Conservation (phyloP, 2,113 vertebrate species). For the Anoura caudifer region DNA sequence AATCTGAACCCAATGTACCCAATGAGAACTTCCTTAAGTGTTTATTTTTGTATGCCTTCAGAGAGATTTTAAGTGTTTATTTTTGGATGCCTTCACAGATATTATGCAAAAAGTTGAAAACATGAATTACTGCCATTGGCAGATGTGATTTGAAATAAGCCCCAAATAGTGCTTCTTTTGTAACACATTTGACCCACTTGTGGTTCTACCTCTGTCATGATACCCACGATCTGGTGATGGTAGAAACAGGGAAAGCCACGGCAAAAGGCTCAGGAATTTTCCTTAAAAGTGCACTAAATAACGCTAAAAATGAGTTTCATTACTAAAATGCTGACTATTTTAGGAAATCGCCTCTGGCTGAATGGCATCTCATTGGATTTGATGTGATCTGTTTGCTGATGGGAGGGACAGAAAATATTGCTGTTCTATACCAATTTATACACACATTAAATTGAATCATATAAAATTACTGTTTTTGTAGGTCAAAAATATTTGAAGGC, state of each 20-base stretch:
- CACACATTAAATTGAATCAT: background rate
- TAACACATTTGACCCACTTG: background rate
- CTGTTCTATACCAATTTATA: background rate
- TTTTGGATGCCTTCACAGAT: background rate
- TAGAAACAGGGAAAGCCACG: background rate
- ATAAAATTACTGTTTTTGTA: background rate
- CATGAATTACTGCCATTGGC: background rate
- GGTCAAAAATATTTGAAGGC: background rate
- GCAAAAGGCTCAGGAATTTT: background rate
- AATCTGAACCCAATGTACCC: background rate
- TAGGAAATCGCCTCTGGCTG: background rate
- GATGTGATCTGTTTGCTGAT: constrained; percentile 33
- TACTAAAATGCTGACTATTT: background rate
- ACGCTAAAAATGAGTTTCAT: background rate
- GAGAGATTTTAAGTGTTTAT: background rate
- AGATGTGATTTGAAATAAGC: background rate
- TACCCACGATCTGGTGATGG: background rate
- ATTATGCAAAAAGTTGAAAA: background rate
- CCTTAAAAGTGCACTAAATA: background rate
- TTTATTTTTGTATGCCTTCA: background rate
- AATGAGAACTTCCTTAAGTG: background rate
- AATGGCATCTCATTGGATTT: constrained; percentile 35
- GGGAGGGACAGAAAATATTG: background rate
- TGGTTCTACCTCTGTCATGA: background rate
- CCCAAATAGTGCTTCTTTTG: background rate